Evolutionary conservation across 2,797 vertebrate species (phyloP).

Genomic region (Ctenopoma kingsleyae): DNA sequence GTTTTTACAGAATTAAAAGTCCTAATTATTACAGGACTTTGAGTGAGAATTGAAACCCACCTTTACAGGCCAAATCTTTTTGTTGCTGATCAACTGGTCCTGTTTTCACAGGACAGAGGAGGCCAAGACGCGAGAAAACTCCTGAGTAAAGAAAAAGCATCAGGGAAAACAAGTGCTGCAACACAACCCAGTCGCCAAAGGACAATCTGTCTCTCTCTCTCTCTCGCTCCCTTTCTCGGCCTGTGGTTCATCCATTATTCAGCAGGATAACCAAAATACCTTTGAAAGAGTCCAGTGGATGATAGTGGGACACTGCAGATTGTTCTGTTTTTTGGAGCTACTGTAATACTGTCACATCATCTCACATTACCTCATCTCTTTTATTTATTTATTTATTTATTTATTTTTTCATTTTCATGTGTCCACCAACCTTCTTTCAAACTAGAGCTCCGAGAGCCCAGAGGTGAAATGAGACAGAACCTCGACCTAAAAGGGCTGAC

Average conservation of each 20-base stretch:
- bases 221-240: conserved; percentile 8
- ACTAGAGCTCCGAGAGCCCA: too few species aligned
- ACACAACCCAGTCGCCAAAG: conserved; percentile 8
- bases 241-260: conserved; percentile 52
- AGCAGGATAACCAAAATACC: conserved; percentile 45
- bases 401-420: not conserved
- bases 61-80: not conserved
- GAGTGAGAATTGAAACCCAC: too few species aligned
- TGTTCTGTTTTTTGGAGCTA: not conserved
- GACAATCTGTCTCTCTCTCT: conserved; percentile 5
- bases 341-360: not conserved
- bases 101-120: not conserved
- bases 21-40: too few species aligned
- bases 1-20: too few species aligned
- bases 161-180: conserved; percentile 36
- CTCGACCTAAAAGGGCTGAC: not conserved
- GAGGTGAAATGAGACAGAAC: not conserved
- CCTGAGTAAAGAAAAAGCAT: conserved; percentile 1
- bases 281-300: conserved; percentile 28
- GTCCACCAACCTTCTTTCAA: too few species aligned
- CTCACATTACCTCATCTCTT: not conserved
- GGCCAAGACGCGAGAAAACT: conserved; percentile 5
- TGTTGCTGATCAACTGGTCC: conserved; percentile 7
- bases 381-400: not conserved
- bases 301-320: conserved; percentile 7